Evolutionary conservation across 2,888 invertebrate species (phyloP).

Genomic region (Archips crataeganus): DNA sequence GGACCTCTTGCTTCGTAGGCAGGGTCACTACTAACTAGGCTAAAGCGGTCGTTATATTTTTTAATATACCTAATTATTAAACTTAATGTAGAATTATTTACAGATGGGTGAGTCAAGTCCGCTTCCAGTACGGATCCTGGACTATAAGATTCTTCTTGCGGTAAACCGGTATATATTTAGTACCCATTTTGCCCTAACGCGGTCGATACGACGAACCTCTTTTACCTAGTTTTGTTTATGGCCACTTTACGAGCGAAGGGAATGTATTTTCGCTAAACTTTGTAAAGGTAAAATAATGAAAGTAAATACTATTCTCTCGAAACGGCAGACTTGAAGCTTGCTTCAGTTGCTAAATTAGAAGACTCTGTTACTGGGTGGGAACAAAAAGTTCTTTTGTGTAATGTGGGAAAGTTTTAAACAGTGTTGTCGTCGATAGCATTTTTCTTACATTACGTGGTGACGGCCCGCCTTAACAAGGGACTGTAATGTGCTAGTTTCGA

Average conservation of each 20-base stretch:
- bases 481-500: background rate
- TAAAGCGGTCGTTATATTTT: too few species aligned
- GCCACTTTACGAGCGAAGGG: slow-evolving; percentile 23
- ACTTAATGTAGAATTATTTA: too few species aligned
- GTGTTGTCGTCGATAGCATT: background rate
- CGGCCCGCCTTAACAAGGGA: background rate
- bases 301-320: background rate
- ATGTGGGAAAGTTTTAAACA: background rate
- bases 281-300: slow-evolving; percentile 23
- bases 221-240: slow-evolving; percentile 33
- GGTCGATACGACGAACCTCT: slow-evolving; percentile 36
- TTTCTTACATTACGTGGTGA: background rate
- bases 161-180: slow-evolving; percentile 21
- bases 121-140: too few species aligned
- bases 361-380: background rate
- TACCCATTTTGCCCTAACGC: slow-evolving; percentile 21
- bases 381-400: background rate
- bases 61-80: too few species aligned
- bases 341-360: slow-evolving; percentile 19
- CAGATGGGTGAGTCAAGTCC: too few species aligned
- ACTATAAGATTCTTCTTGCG: background rate
- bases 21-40: too few species aligned
- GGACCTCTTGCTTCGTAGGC: too few species aligned
- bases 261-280: slow-evolving; percentile 31
- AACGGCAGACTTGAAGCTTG: background rate